Percentiles rank a stretch among this genome's conserved stretches.
These are phyloP conservation scores for Tortricodes alternella DNA, from an alignment of 2,888 invertebrate genomes.

Conservation along the genomic window DNA sequence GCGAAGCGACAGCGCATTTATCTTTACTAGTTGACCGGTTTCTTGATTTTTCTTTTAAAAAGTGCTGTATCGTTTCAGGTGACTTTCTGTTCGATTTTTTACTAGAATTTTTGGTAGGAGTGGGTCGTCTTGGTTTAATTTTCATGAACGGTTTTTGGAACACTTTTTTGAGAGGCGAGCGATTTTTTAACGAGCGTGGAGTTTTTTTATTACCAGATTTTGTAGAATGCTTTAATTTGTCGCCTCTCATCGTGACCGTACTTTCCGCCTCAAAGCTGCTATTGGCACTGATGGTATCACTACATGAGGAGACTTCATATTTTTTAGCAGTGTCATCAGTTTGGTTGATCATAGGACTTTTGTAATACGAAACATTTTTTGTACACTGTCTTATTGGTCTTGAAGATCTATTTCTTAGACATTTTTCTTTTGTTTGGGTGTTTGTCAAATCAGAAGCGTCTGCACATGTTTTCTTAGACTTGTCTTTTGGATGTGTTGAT, in stretches of 20 bases:
- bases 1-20: constrained; percentile 38
- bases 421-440: constrained; percentile 35
- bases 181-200: constrained; percentile 42
- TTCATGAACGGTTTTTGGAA: constrained; percentile 63
- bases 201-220: constrained; percentile 42
- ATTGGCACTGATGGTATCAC: constrained; percentile 47
- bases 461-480: constrained; percentile 37
- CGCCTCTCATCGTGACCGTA: constrained; percentile 38
- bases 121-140: constrained; percentile 63
- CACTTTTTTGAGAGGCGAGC: constrained; percentile 56
- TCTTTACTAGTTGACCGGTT: constrained; percentile 48
- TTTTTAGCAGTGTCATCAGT: constrained; percentile 42
- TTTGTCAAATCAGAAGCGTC: constrained; percentile 35
- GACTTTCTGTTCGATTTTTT: constrained; percentile 47
- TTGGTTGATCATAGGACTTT: constrained; percentile 42
- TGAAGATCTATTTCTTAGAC: constrained; percentile 37
- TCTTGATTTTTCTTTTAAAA: constrained; percentile 35
- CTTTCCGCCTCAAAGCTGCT: constrained; percentile 42
- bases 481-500: constrained; percentile 44
- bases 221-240: constrained; percentile 39
- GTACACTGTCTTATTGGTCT: constrained; percentile 72
- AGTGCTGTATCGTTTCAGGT: constrained; percentile 37
- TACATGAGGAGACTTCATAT: constrained; percentile 47
- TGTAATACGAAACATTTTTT: constrained; percentile 73
- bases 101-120: constrained; percentile 55